Evolutionary conservation across 2,888 invertebrate species (phyloP).

Genomic region (Diachrysia chrysitis): DNA sequence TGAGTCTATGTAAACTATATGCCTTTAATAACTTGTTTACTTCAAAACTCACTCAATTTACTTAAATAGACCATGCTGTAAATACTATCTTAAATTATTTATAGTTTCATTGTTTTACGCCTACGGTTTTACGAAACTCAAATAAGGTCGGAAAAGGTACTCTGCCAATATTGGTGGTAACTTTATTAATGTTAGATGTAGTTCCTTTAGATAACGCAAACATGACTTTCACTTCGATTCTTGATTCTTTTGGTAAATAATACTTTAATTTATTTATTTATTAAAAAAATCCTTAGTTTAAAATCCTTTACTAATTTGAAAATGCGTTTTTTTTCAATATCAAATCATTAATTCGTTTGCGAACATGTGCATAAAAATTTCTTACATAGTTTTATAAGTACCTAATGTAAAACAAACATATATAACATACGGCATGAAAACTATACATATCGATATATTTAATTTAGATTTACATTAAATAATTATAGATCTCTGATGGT

Average conservation of each 20-base stretch:
- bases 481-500: not conserved
- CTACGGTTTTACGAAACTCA: not conserved
- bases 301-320: too few species aligned
- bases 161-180: not conserved
- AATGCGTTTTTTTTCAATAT: too few species aligned
- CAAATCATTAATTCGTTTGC: too few species aligned
- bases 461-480: too few species aligned
- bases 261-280: too few species aligned
- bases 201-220: not conserved
- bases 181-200: not conserved
- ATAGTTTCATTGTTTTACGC: not conserved
- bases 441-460: too few species aligned
- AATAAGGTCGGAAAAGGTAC: not conserved
- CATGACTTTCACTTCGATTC: not conserved
- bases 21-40: conserved; percentile 2
- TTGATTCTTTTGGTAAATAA: too few species aligned
- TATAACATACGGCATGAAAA: too few species aligned
- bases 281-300: too few species aligned
- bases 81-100: not conserved
- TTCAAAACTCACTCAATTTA: not conserved
- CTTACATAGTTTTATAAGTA: too few species aligned
- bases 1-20: not conserved
- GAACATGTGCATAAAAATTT: too few species aligned
- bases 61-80: conserved; percentile 17
- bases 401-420: too few species aligned